Evolutionary conservation across 2,797 vertebrate species (phyloP).

Genomic region (Threskiornis aethiopicus): DNA sequence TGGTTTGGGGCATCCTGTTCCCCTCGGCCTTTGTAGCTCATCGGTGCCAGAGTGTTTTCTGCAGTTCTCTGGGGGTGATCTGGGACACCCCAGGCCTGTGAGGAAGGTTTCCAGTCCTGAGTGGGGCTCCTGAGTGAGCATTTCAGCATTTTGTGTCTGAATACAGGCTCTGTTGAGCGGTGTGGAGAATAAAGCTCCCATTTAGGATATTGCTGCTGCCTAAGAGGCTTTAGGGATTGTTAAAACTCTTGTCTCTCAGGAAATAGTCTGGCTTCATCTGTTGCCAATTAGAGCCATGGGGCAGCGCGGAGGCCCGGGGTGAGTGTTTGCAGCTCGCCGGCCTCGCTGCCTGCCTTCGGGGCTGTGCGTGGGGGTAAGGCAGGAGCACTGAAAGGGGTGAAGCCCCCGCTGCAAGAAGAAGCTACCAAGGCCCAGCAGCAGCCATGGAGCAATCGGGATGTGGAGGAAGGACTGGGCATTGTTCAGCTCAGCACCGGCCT

Average conservation of each 20-base stretch:
- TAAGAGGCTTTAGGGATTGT: constrained; percentile 67
- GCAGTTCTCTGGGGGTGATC: background rate
- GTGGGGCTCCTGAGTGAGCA: background rate
- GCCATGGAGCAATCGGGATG: rapidly evolving
- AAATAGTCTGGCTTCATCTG: constrained; percentile 43
- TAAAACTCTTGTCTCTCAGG: constrained; percentile 48
- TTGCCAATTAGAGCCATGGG: constrained; percentile 8
- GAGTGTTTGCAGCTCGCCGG: background rate
- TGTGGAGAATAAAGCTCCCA: constrained; percentile 41
- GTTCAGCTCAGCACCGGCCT: background rate
- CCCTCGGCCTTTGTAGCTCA: background rate
- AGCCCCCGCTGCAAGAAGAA: rapidly evolving
- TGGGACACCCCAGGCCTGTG: background rate
- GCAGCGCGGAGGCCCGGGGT: background rate
- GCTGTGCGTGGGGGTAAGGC: rapidly evolving
- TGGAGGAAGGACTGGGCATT: background rate
- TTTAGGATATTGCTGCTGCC: constrained; percentile 53
- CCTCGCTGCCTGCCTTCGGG: background rate
- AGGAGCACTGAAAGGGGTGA: background rate
- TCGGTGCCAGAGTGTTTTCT: background rate
- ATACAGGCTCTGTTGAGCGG: constrained; percentile 18
- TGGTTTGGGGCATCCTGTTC: background rate
- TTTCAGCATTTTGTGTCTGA: constrained; percentile 11
- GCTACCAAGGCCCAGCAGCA: background rate
- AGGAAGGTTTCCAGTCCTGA: background rate